Base-by-base conservation (phyloP, 2,113 vertebrate species). In the Heloderma charlesbogerti region DNA sequence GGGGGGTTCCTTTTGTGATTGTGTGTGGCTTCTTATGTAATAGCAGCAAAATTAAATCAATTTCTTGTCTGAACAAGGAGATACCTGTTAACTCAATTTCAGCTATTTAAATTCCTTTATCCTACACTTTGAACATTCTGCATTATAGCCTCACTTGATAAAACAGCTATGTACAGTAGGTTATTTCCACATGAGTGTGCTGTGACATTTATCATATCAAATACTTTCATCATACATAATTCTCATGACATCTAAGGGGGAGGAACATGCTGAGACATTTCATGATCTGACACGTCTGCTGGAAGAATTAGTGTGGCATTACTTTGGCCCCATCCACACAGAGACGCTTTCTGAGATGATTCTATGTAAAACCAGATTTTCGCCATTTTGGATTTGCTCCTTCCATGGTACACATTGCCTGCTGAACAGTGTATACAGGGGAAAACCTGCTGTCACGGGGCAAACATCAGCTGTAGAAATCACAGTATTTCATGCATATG, bases 101-200 rank as follows among this genome's bases (percentile, higher is more conserved):
- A 71, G 79, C 10, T 82, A n/a, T 90, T 93, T 93, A 90, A 89
- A 88, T 89, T 75, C 74, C 84, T 89, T 93, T 84, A 22, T 84
- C 77, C 25, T 48, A 29, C 57, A 12, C 60, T 67, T 75, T 48
- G 4, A 86, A 86, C 6, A n/a, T 0, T 0, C 75, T 87, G 88
- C 74, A n/a, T 77, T 90, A 91, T 84, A 66, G 13, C n/a, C 9
- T 40, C 51, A 84, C 3, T 0, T 0, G 71, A 87, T 75, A 48
- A 0, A 6, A 18, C 20, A 48, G 20, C 43, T 37, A 67, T 31
- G 27, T 25, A 69, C 40, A 79, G 45, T 31, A 40, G 29, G n/a
- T 34, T 78, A 25, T 25, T 85, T 71, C 34, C 69, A 0, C 25
- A 37, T 92, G 54, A 60, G 27, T n/a, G 40, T 31, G 3, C 16